These are phyloP conservation scores for Cheilinus undulatus DNA, from an alignment of 2,113 vertebrate species.

Conservation along the genomic window DNA sequence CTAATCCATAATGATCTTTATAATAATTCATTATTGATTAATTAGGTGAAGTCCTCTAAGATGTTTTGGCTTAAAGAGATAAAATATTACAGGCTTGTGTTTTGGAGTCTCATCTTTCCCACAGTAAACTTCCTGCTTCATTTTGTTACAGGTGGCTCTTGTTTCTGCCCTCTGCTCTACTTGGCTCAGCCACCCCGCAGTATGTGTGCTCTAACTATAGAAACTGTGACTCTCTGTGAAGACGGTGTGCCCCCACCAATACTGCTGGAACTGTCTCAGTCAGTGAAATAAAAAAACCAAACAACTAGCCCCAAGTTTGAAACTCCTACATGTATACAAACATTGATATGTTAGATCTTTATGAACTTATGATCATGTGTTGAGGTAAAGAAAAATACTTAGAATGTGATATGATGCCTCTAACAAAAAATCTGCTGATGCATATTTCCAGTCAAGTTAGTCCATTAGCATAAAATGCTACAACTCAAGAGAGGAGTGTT, in stretches of 20 bases:
- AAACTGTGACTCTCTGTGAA: conserved; percentile 37
- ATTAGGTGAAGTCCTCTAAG: too few species aligned
- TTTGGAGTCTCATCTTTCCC: not conserved
- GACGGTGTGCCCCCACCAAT: conserved; percentile 3
- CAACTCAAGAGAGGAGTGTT: not conserved
- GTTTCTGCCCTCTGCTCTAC: conserved; percentile 31
- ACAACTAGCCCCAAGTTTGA: not conserved
- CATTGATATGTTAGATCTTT: conserved; percentile 3
- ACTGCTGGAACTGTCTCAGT: not conserved
- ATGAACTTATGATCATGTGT: not conserved
- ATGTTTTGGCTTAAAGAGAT: too few species aligned
- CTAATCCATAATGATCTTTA: too few species aligned
- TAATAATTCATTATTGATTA: too few species aligned
- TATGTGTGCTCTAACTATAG: conserved; percentile 53
- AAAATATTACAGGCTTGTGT: too few species aligned
- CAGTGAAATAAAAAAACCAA: not conserved
- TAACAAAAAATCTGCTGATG: conserved; percentile 20
- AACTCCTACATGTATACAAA: not conserved
- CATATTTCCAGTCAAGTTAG: conserved; percentile 36
- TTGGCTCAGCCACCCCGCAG: not conserved
- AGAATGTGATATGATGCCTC: not conserved
- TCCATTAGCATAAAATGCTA: conserved; percentile 13
- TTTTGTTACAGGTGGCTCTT: too few species aligned
- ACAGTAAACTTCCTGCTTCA: not conserved
- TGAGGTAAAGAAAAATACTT: conserved; percentile 43